A percentile compares a stretch with the other conserved stretches of the same genome.
Conservation (phyloP, 1,140 invertebrate species). For the Macrostomum lignano region DNA sequence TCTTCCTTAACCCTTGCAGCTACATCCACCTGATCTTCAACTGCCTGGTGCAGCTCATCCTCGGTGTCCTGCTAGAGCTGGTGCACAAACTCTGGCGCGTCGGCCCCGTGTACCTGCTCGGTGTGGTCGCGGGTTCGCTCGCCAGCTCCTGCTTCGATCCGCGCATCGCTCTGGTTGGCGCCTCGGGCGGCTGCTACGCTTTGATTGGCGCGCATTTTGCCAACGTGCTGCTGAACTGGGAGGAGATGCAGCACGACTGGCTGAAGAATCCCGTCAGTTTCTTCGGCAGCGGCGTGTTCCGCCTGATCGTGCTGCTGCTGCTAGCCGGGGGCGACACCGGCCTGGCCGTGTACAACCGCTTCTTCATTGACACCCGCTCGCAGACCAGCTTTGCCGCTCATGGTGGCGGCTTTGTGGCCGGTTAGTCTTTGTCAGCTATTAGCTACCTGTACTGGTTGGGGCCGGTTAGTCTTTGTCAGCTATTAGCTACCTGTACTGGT, state of each 20-base stretch:
- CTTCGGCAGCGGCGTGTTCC: conserved; percentile 20
- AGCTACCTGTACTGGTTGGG: too few species aligned
- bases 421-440: too few species aligned
- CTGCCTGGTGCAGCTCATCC: conserved; percentile 54
- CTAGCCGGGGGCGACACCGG: conserved; percentile 17
- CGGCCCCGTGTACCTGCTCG: conserved; percentile 26
- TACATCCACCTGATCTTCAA: conserved; percentile 73
- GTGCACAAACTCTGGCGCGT: conserved; percentile 77
- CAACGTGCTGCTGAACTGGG: too few species aligned
- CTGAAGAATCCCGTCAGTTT: conserved; percentile 16
- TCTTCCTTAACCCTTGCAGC: too few species aligned
- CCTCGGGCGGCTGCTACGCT: too few species aligned
- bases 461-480: too few species aligned
- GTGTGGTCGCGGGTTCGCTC: conserved; percentile 29
- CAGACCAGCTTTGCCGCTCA: conserved; percentile 20
- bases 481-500: too few species aligned
- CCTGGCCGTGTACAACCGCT: conserved; percentile 18
- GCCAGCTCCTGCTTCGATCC: conserved; percentile 64
- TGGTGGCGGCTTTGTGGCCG: conserved; percentile 17
- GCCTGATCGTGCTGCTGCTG: conserved; percentile 15
- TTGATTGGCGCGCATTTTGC: too few species aligned
- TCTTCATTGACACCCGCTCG: conserved; percentile 6
- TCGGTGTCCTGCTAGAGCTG: conserved; percentile 72
- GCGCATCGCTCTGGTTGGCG: too few species aligned
- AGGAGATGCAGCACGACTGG: conserved; percentile 26